Conservation (phyloP, 2,888 invertebrate genomes). For the Mesorhabditis spiculigera region DNA sequence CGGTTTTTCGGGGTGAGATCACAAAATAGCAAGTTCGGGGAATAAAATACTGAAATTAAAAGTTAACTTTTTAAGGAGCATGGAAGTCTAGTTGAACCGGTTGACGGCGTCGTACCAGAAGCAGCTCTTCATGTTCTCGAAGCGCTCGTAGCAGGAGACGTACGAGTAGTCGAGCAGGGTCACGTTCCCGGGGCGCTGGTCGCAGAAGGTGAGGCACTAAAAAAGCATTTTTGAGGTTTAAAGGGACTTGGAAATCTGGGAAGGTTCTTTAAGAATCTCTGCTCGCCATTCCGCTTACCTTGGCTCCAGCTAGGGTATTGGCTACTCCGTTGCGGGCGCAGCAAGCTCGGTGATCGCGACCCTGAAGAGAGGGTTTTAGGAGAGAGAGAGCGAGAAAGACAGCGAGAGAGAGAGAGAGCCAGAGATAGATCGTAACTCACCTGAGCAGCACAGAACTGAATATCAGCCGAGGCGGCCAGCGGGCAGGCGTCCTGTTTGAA, state of each 20-base stretch:
- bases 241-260: no score
- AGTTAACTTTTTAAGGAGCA: no score
- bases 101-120: neutral
- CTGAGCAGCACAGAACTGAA: conserved; percentile 54
- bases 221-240: no score
- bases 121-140: conserved; percentile 1
- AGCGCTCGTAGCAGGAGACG: neutral
- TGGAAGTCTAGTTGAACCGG: neutral
- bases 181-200: no score
- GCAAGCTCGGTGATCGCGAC: no score
- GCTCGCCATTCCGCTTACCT: neutral
- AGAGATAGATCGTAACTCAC: conserved; percentile 11
- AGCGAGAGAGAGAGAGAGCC: neutral
- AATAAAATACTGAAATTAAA: no score
- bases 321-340: conserved; percentile 1
- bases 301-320: neutral
- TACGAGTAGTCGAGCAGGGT: conserved; percentile 17
- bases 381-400: no score
- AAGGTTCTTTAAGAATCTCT: no score
- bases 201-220: conserved; percentile 19
- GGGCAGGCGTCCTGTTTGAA: conserved; percentile 55
- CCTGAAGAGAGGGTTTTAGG: no score
- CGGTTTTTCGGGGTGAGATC: no score
- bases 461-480: conserved; percentile 52
- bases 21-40: no score